These are phyloP conservation scores for Caenorhabditis uteleia DNA, from an alignment of 2,888 invertebrate genomes.

Conservation along the genomic window DNA sequence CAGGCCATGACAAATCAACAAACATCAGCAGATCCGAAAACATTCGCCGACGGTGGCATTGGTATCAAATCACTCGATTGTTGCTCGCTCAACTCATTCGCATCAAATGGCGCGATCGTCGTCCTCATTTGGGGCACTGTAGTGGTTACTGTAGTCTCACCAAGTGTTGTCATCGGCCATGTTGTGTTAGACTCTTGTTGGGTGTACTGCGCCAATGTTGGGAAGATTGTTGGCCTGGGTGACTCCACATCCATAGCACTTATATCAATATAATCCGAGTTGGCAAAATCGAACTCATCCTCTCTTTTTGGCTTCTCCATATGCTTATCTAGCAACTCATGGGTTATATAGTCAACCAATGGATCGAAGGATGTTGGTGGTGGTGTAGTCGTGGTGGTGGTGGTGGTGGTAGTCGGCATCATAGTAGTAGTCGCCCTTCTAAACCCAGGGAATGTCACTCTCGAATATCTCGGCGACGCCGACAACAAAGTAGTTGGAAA, in stretches of 20 bases:
- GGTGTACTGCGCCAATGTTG: conserved; percentile 17
- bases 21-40: conserved; percentile 21
- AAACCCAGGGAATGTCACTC: too few species aligned
- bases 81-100: conserved; percentile 23
- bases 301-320: conserved; percentile 28
- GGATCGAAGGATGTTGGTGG: conserved; percentile 10
- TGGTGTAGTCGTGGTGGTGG: background rate
- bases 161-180: conserved; percentile 22
- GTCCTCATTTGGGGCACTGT: conserved; percentile 21
- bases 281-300: conserved; percentile 30
- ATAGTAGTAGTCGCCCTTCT: too few species aligned
- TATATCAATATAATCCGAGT: conserved; percentile 36
- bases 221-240: background rate
- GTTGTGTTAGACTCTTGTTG: conserved; percentile 13
- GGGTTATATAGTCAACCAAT: conserved; percentile 31
- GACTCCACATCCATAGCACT: conserved; percentile 31
- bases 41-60: conserved; percentile 15
- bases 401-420: too few species aligned
- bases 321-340: conserved; percentile 29
- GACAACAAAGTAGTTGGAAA: too few species aligned
- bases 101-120: conserved; percentile 23
- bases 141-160: too few species aligned
- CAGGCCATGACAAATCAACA: background rate
- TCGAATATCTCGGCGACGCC: too few species aligned
- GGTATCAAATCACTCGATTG: conserved; percentile 29